Percentiles rank a stretch among this genome's conserved stretches.
phyloP scores from a whole-genome alignment of 2,113 vertebrate species.

The Labrus mixtus region DNA sequence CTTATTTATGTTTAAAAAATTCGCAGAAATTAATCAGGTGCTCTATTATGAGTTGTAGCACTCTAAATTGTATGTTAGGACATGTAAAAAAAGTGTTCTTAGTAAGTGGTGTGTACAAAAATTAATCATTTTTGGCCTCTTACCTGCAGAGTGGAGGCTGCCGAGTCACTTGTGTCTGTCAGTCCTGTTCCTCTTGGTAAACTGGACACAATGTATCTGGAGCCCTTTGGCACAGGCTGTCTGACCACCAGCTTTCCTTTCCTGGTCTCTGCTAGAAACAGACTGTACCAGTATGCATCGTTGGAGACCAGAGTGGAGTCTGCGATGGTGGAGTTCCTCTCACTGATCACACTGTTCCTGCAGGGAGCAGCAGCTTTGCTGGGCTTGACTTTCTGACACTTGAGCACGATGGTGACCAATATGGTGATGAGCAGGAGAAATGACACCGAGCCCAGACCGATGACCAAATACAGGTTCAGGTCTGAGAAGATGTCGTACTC shows the following conservation, averaged over 20 bases:
- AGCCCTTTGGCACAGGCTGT: constrained; percentile 63
- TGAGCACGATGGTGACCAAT: constrained; percentile 73
- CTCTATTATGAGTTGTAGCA: too few relatives aligned
- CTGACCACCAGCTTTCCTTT: constrained; percentile 61
- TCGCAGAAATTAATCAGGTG: too few relatives aligned
- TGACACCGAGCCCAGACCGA: constrained; percentile 82
- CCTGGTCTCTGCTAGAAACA: constrained; percentile 62
- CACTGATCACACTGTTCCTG: constrained; percentile 67
- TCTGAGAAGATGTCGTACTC: constrained; percentile 69
- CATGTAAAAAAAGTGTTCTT: too few relatives aligned
- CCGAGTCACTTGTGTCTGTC: constrained; percentile 71
- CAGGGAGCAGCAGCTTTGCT: constrained; percentile 54
- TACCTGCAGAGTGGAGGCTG: constrained; percentile 71
- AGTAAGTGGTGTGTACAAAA: too few relatives aligned
- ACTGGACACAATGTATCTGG: constrained; percentile 73
- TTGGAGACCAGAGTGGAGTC: constrained; percentile 66
- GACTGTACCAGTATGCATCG: constrained; percentile 67
- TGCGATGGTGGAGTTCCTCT: constrained; percentile 60
- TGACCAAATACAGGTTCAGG: constrained; percentile 71
- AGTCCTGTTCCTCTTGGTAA: constrained; percentile 69
- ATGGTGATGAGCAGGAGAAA: constrained; percentile 82
- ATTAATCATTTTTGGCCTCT: too few relatives aligned
- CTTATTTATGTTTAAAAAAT: too few relatives aligned
- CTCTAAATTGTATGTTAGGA: too few relatives aligned
- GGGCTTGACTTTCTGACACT: constrained; percentile 65